Evolutionary conservation across 2,113 vertebrate genomes (phyloP), one percentile per base, ranked within the genome.

Genomic region (Dinomys branickii): DNA sequence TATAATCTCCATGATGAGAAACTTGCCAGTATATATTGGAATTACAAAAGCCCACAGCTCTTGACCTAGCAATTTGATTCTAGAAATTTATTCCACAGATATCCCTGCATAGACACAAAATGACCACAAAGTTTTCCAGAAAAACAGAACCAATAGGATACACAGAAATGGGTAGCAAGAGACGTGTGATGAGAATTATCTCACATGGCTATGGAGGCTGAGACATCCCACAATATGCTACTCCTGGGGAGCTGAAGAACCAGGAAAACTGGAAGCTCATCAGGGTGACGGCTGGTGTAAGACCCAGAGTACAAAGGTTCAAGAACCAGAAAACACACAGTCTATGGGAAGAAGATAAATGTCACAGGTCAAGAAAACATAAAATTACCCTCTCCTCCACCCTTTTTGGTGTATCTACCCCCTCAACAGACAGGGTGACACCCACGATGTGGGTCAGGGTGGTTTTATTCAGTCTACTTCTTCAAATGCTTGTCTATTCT

Each of bases 1-100:
- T 77, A 47, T 87, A 35, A 84, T 88, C 69, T 92, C 58, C 78
- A 24, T 35, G 50, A 87, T 54, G 75, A 98, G 91, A 78, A 91
- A 96, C 88, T 69, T 94, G 58, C 86, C 54, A 33, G 77, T 58
- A 84, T 7, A 11, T 12, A 82, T 59, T 80, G 95, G 35, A 96
- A 92, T 91, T 59, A 96, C 69, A 93, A 90, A 91, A 85, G 35
- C 26, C 17, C 16, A 41, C 54, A 67, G 87, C 41, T 88, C 87
- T 85, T 91, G 75, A 94, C 30, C 90, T 35, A 59, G 44, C 0
- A 77, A 85, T 52, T 61, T 80, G 52, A 38, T 50, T 94, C 58
- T 82, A 71, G 77, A 82, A 91, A 77, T 56, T 35, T 73, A 67
- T 47, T 61, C 41, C 73, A 78, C 7, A 94, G 82, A 44, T 88